Percentiles rank a stretch among this genome's conserved stretches.
phyloP scores from a whole-genome alignment of 2,888 invertebrate species.

The Hemistola chrysoprasaria region DNA sequence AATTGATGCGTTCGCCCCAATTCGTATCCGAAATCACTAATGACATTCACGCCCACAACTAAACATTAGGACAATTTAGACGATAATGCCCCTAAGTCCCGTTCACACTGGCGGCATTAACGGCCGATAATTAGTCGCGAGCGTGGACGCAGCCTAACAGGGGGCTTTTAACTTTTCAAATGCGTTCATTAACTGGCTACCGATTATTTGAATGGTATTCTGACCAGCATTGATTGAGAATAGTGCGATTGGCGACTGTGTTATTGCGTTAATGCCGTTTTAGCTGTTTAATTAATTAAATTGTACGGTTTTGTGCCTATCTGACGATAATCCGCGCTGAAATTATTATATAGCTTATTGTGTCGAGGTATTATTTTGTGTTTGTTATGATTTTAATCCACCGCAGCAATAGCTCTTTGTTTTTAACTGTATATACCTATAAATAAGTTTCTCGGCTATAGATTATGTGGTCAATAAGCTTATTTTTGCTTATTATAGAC shows the following conservation, averaged over 20 bases:
- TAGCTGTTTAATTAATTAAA: conserved; percentile 49
- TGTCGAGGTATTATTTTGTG: conserved; percentile 2
- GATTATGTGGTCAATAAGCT: too few species aligned
- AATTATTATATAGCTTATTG: conserved; percentile 14
- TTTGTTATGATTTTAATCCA: neutral
- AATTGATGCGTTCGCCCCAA: conserved; percentile 5
- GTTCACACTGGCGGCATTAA: conserved; percentile 63
- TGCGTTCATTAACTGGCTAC: conserved; percentile 65
- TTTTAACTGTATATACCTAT: too few species aligned
- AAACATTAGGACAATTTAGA: conserved; percentile 77
- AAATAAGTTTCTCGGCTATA: too few species aligned
- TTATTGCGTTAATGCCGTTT: conserved; percentile 38
- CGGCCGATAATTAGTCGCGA: conserved; percentile 64
- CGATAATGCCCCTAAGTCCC: conserved; percentile 78
- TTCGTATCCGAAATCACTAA: conserved; percentile 30
- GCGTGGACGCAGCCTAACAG: conserved; percentile 57
- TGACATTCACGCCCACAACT: conserved; percentile 52
- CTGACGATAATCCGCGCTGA: conserved; percentile 23
- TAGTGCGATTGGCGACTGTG: conserved; percentile 42
- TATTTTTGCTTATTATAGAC: too few species aligned
- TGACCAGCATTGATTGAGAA: conserved; percentile 57
- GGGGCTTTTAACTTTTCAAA: conserved; percentile 79
- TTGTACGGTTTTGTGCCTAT: conserved; percentile 26
- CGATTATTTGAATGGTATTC: conserved; percentile 60
- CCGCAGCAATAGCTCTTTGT: neutral